Evolutionary conservation across 92 coral and sea anemone species (phyloP), one percentile per base, ranked within the genome.

Genomic region (Zoanthus sansibaricus): DNA sequence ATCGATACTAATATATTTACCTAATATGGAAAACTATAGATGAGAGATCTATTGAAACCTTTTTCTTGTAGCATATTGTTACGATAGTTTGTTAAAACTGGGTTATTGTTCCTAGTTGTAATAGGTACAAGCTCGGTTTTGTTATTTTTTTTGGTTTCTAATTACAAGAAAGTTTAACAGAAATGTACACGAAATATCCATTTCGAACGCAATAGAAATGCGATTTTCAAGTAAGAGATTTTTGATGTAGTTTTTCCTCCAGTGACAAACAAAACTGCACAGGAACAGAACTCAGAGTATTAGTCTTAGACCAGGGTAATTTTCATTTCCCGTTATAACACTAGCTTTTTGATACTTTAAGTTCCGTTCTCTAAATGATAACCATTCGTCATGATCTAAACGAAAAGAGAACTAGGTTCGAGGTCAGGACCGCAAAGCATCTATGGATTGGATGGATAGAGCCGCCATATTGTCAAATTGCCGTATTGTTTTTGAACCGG

Each of bases 41-140:
- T 37, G 42, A 37, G 4, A 37, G 42, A 4, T 37, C 42, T 37
- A 58, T 16, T n/a, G n/a, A 2, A 58, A n/a, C 64, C n/a, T 58
- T 58, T 58, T 58, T 14, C 64, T 58, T 12, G 64, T 58, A 58
- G 64, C 64, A 58, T 46, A 6, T 75, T 75, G 79, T 75, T 75
- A 75, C 79, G 59, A 47, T 17, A 48, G 13, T 16, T 12, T 21
- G 13, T 14, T 58, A 14, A 16, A n/a, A 14, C 64, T 5, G 15
- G n/a, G 16, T 10, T 18, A 46, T 20, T 75, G 78, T 17, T 3
- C 6, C 64, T 10, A 46, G 9, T n/a, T 44, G 12, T 6, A 13
- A 45, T 17, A 30, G 31, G 51, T 12, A 31, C 15, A 62, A 18
- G 20, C 70, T 62, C 3, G 16, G 18, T 17, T 66, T 66, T 33